Conservation (phyloP, 2,113 vertebrate species). For the Podarcis muralis region DNA sequence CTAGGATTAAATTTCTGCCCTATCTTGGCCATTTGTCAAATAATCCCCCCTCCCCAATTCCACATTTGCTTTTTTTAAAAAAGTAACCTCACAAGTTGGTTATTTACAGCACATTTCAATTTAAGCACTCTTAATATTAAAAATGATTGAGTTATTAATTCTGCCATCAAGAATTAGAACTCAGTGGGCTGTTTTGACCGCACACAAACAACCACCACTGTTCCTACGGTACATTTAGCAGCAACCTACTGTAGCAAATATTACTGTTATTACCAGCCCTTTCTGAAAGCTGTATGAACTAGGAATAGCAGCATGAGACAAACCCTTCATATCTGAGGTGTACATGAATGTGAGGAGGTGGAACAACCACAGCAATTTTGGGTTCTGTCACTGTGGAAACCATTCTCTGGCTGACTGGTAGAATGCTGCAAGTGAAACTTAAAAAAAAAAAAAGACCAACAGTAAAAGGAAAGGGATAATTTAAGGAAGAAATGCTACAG, state of each 20-base stretch:
- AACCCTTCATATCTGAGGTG: slow-evolving; percentile 36
- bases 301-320: slow-evolving; percentile 38
- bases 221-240: not conserved
- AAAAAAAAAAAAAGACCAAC: not conserved
- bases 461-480: not conserved
- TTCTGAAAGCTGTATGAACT: slow-evolving; percentile 27
- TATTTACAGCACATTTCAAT: not conserved
- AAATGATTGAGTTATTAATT: not conserved
- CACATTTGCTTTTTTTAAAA: not conserved
- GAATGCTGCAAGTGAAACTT: slow-evolving; percentile 1
- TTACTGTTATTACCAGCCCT: not conserved
- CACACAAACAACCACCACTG: not conserved
- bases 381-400: slow-evolving; percentile 24
- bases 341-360: slow-evolving; percentile 37
- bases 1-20: not conserved
- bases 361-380: slow-evolving; percentile 32
- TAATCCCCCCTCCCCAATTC: not conserved
- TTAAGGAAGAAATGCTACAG: not conserved
- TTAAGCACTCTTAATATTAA: not conserved
- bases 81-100: not conserved
- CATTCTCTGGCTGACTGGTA: slow-evolving; percentile 26
- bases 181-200: not conserved
- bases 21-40: not conserved
- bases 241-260: slow-evolving; percentile 19
- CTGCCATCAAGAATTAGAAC: not conserved